These are phyloP conservation scores for Meganola albula DNA, from an alignment of 2,888 invertebrate genomes.

Conservation along the genomic window DNA sequence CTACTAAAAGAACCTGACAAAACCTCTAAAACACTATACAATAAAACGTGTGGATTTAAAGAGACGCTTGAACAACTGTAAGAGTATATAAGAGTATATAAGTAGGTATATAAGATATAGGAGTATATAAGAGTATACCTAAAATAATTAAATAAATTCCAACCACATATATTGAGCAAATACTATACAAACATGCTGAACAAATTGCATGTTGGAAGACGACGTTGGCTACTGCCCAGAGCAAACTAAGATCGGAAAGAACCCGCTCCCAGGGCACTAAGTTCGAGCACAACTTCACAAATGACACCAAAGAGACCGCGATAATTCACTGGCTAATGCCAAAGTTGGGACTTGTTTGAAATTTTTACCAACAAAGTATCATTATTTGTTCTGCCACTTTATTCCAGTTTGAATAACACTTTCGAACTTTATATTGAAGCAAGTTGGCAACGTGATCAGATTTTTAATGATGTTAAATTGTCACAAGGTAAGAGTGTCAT, in stretches of 20 bases:
- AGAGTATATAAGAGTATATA: too few species aligned
- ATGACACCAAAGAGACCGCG: slow-evolving; percentile 70
- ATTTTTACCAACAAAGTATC: slow-evolving; percentile 61
- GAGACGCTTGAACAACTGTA: too few species aligned
- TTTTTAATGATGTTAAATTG: too few species aligned
- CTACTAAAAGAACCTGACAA: too few species aligned
- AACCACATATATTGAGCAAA: slow-evolving; percentile 11
- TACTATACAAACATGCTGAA: slow-evolving; percentile 34
- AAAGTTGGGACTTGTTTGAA: slow-evolving; percentile 67
- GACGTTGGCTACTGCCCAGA: slow-evolving; percentile 42
- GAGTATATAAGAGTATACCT: too few species aligned
- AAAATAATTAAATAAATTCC: not conserved
- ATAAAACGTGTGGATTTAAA: too few species aligned
- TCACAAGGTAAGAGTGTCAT: too few species aligned
- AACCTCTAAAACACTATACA: too few species aligned
- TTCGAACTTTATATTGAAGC: too few species aligned
- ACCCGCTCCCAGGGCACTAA: slow-evolving; percentile 44
- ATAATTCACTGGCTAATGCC: slow-evolving; percentile 73
- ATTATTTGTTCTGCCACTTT: slow-evolving; percentile 49
- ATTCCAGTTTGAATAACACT: slow-evolving; percentile 38
- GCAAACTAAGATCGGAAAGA: slow-evolving; percentile 42
- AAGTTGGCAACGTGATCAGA: too few species aligned
- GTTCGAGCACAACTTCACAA: slow-evolving; percentile 61
- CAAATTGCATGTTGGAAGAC: slow-evolving; percentile 32
- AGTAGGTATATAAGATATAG: too few species aligned